These are phyloP conservation scores for Promerops cafer DNA, from an alignment of 2,113 vertebrate species.

Conservation along the genomic window DNA sequence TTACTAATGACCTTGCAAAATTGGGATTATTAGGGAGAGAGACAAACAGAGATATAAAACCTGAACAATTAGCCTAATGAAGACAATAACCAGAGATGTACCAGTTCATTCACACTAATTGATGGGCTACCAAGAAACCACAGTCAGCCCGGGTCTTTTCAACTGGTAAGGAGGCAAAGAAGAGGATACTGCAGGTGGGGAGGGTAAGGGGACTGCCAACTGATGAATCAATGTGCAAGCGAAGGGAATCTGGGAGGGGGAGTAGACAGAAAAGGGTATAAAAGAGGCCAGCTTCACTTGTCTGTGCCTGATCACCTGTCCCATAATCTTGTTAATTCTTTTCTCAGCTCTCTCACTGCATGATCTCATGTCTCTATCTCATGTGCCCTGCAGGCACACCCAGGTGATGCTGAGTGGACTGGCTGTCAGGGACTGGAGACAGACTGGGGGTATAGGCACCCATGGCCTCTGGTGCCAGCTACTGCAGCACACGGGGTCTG, in stretches of 20 bases:
- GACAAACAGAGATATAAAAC: neutral
- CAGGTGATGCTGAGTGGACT: neutral
- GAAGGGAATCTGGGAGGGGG: neutral
- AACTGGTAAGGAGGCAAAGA: neutral
- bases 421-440: neutral
- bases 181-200: rapidly evolving
- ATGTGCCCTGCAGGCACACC: neutral
- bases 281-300: neutral
- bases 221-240: neutral
- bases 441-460: rapidly evolving
- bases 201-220: rapidly evolving
- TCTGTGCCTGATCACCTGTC: neutral
- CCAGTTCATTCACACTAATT: neutral
- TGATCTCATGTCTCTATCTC: neutral
- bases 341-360: neutral
- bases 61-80: neutral
- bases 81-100: neutral
- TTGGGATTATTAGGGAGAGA: neutral
- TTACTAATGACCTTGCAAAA: neutral
- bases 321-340: neutral
- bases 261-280: neutral
- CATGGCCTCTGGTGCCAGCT: no score
- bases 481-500: neutral
- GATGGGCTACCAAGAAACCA: neutral
- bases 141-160: neutral